Base-by-base conservation (phyloP, 2,113 vertebrate genomes). In the Strix aluco region DNA sequence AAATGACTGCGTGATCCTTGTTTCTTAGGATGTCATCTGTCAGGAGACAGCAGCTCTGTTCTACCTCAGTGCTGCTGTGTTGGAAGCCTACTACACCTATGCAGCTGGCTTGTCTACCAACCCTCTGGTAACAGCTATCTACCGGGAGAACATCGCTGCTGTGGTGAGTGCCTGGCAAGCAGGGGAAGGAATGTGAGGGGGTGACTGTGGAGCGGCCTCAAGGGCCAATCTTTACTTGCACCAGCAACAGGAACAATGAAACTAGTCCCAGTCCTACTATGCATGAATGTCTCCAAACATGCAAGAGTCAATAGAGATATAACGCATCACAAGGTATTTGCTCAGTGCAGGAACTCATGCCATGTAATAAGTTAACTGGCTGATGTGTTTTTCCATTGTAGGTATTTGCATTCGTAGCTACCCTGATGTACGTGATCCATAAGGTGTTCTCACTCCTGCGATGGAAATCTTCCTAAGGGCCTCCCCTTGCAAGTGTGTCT, bases 341-440 rank as follows among this genome's bases (percentile, higher is more conserved):
- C 47, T 70, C 57, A 6, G 46, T 13, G 47, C 57, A 49, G 82
- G 69, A 52, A 65, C 34, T 62, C 13, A 4, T 30, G 19, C 29
- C 3, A 0, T 32, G 6, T 4, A 66, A 14, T 77, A 90, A 44
- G 8, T 6, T 87, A 78, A 96, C 29, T 10, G 81, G 32, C 63
- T 75, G 82, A 3, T 86, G 66, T 92, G 40, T 69, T 95, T 67
- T 91, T 65, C 82, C 97, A 49, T 77, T 82, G 26, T 82, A 99
- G 99, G 99, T 99, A 11, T 99, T 99, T 95, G 98, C 98, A 18
- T 98, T 96, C 11, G 1, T 98, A 65, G 97, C 97, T 54, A 99
- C 98, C 22, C 96, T 99, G 78, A 32, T 98, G 30, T 99, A 99
- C 3, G 98, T 98, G 87, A 86, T 99, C 59, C 99, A 99, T 21